A percentile compares a stretch with the other conserved stretches of the same genome.
Conservation (phyloP, 2,113 vertebrate genomes). For the Falcunculus frontatus region DNA sequence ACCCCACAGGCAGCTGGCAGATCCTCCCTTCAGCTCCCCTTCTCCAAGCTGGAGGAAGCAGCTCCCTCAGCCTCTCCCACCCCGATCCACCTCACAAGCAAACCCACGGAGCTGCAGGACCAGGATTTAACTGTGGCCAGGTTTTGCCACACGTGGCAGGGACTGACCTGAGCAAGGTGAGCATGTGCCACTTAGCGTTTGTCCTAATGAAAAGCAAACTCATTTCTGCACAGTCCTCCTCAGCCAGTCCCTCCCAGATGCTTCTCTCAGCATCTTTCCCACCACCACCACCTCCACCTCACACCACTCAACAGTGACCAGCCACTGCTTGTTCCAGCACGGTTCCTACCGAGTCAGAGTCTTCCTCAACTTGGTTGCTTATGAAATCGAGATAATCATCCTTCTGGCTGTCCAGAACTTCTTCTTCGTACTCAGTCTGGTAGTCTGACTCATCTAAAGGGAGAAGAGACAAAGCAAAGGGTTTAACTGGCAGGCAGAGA, state of each 20-base stretch:
- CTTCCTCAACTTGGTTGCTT: constrained; percentile 63
- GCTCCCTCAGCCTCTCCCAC: background rate
- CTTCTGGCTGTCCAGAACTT: constrained; percentile 57
- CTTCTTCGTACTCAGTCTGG: constrained; percentile 90
- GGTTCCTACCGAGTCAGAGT: constrained; percentile 77
- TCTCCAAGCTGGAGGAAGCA: background rate
- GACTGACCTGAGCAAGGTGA: background rate
- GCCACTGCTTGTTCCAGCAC: background rate
- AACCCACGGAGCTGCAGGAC: background rate
- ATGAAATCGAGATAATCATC: constrained; percentile 62
- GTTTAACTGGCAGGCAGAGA: background rate
- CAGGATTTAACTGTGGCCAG: background rate
- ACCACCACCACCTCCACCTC: background rate
- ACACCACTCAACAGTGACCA: fast-evolving
- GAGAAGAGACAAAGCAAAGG: background rate
- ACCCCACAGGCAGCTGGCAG: background rate
- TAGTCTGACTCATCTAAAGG: constrained; percentile 86
- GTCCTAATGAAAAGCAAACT: fast-evolving
- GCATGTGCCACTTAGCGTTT: fast-evolving
- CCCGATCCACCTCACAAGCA: fast-evolving
- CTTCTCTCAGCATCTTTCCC: background rate
- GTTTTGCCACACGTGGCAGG: background rate
- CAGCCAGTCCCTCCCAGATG: background rate
- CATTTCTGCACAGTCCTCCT: background rate
- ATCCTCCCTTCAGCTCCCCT: background rate